Evolutionary conservation across 2,797 vertebrate species (phyloP).

Genomic region (Botia almorhae): DNA sequence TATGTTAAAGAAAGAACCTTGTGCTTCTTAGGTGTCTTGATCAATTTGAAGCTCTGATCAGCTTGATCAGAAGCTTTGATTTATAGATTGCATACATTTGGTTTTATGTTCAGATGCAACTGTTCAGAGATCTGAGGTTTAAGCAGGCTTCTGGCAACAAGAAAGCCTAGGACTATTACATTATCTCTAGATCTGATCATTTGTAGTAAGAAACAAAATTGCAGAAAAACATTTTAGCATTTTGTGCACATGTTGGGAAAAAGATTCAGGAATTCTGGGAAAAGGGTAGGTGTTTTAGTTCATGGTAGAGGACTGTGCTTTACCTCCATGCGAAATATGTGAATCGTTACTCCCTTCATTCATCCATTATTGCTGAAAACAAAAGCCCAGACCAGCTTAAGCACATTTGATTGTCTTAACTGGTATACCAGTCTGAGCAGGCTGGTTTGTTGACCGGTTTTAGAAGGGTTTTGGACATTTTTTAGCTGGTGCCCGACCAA

Average conservation of each 20-base stretch:
- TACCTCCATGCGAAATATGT: slow-evolving; percentile 10
- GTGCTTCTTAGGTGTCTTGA: too few relatives aligned
- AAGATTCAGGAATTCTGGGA: background rate
- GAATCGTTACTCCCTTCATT: slow-evolving; percentile 33
- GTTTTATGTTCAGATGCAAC: slow-evolving; percentile 17
- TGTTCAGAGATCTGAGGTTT: background rate
- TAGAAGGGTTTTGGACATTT: background rate
- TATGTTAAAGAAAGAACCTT: too few relatives aligned
- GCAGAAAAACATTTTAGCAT: background rate
- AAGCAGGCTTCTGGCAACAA: slow-evolving; percentile 6
- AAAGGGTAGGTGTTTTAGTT: slow-evolving; percentile 3
- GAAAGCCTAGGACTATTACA: background rate
- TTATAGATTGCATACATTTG: slow-evolving; percentile 9
- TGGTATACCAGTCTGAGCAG: background rate
- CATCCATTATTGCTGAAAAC: background rate
- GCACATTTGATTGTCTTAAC: background rate
- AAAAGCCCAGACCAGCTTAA: background rate
- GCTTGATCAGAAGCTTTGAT: slow-evolving; percentile 1
- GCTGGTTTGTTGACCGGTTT: background rate
- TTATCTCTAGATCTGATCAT: slow-evolving; percentile 24
- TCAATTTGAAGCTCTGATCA: too few relatives aligned
- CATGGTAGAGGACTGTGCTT: background rate
- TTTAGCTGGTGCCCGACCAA: background rate
- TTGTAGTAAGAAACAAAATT: slow-evolving; percentile 14
- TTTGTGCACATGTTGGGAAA: background rate